Evolutionary conservation across 2,888 invertebrate species (phyloP).

Genomic region (Nasonia oneida): DNA sequence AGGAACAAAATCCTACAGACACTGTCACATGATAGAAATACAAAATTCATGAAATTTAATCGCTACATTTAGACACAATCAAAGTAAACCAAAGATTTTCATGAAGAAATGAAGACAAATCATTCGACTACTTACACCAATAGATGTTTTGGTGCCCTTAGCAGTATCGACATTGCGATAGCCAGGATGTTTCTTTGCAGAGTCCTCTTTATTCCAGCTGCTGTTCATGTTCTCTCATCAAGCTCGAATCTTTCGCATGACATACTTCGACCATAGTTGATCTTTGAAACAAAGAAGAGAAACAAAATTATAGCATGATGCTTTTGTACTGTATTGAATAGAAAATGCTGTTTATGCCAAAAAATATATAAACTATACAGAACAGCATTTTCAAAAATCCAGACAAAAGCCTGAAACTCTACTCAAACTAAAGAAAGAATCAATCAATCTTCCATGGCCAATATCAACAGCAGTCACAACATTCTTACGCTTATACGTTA

Average conservation of each 20-base stretch:
- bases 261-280: conserved; percentile 41
- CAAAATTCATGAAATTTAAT: background rate
- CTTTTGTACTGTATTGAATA: background rate
- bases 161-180: conserved; percentile 71
- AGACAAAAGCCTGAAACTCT: background rate
- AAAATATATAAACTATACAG: background rate
- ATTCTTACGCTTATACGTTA: background rate
- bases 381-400: background rate
- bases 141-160: conserved; percentile 69
- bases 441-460: conserved; percentile 17
- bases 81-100: no score
- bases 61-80: background rate
- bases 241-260: conserved; percentile 23
- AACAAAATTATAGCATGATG: conserved; percentile 14
- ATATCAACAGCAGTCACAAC: conserved; percentile 29
- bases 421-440: background rate
- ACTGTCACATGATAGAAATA: background rate
- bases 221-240: conserved; percentile 70
- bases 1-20: background rate
- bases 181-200: conserved; percentile 72
- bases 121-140: conserved; percentile 67
- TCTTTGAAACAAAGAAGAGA: conserved; percentile 36
- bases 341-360: background rate
- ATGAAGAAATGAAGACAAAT: background rate
- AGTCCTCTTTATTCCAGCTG: conserved; percentile 66